Conservation (phyloP, 37 sponge, comb jelly and placozoan species). For the Tethya wilhelma region DNA sequence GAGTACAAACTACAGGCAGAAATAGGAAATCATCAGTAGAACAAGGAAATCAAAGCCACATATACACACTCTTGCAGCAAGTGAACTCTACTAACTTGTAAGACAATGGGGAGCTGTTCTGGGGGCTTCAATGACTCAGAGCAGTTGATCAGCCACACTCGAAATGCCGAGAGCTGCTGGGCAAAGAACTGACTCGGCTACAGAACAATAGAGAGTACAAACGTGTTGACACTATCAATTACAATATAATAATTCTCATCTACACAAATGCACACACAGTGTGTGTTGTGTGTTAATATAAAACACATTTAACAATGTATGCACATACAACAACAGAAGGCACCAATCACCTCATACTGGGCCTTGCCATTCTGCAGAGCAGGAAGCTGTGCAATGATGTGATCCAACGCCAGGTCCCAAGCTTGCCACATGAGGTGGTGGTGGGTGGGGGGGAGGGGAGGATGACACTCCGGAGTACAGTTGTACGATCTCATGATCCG, state of each 20-base stretch:
- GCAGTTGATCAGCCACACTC: slow-evolving; percentile 88
- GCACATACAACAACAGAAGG: not conserved
- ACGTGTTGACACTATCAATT: not conserved
- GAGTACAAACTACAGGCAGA: slow-evolving; percentile 78
- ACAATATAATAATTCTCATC: not conserved
- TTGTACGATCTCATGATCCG: slow-evolving; percentile 91
- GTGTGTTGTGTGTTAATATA: not conserved
- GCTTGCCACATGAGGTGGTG: slow-evolving; percentile 92
- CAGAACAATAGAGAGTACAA: not conserved
- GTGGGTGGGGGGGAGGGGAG: slow-evolving; percentile 85
- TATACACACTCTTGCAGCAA: not conserved
- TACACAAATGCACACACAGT: not conserved
- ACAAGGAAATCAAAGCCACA: not conserved
- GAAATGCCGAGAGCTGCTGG: slow-evolving; percentile 94
- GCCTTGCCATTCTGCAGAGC: slow-evolving; percentile 52
- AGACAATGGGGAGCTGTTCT: slow-evolving; percentile 93
- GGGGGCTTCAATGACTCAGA: slow-evolving; percentile 58
- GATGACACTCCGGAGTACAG: slow-evolving; percentile 88
- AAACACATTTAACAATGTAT: not conserved
- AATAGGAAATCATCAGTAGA: not conserved
- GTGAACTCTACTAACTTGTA: slow-evolving; percentile 73
- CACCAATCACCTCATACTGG: slow-evolving; percentile 53
- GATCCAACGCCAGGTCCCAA: slow-evolving; percentile 97
- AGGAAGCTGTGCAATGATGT: slow-evolving; percentile 84
- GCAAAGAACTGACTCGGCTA: slow-evolving; percentile 92